phyloP scores from a whole-genome alignment of 2,888 invertebrate genomes.

The Drosophila sordidapex region DNA sequence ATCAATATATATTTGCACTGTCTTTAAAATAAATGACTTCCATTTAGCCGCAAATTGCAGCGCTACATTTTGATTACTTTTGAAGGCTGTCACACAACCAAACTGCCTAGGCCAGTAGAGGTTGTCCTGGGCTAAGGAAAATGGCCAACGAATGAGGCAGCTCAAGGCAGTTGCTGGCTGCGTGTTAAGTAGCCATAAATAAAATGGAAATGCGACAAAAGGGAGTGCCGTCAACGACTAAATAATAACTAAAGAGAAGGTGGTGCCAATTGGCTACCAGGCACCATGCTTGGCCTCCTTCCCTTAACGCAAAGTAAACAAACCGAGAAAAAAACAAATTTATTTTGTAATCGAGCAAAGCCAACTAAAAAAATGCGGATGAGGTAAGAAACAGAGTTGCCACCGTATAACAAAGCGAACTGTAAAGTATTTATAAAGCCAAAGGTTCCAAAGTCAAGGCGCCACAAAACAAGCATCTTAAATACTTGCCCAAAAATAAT shows the following conservation, averaged over 20 bases:
- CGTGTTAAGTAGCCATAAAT: conserved; percentile 45
- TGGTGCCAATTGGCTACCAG: conserved; percentile 34
- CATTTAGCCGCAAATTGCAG: conserved; percentile 5
- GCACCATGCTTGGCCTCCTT: conserved; percentile 34
- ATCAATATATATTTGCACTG: too few species aligned
- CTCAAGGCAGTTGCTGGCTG: conserved; percentile 29
- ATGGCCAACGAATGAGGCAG: not conserved
- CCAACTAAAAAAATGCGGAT: conserved; percentile 9
- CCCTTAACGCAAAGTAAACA: conserved; percentile 11
- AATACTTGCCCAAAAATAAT: conserved; percentile 55
- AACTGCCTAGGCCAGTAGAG: conserved; percentile 1
- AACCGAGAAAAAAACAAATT: conserved; percentile 14
- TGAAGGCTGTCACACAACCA: not conserved
- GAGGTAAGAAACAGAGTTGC: conserved; percentile 39
- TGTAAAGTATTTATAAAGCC: conserved; percentile 1
- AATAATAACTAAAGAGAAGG: conserved; percentile 9
- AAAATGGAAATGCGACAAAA: conserved; percentile 47
- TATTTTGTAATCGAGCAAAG: conserved; percentile 30
- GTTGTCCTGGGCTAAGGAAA: not conserved
- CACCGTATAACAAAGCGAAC: conserved; percentile 15
- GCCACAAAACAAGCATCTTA: conserved; percentile 20
- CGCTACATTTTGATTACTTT: conserved; percentile 1
- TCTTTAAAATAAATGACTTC: not conserved
- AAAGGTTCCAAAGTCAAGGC: conserved; percentile 2
- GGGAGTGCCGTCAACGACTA: conserved; percentile 33